These are phyloP conservation scores for Drosophila greeni DNA, from an alignment of 2,888 invertebrate species.

Conservation along the genomic window DNA sequence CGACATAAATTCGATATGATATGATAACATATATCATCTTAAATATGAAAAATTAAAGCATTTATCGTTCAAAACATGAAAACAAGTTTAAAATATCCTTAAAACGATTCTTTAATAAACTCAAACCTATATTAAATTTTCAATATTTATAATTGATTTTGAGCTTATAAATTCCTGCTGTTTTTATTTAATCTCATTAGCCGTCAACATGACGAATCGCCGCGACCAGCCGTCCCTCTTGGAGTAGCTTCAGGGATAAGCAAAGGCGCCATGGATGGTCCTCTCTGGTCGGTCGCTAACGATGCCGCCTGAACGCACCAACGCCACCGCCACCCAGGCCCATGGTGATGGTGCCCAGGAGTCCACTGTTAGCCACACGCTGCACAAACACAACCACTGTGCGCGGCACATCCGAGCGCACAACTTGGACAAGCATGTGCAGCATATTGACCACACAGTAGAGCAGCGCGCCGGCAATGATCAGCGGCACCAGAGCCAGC, in stretches of 20 bases:
- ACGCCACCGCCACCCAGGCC: conserved; percentile 7
- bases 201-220: not conserved
- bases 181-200: no score
- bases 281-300: not conserved
- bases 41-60: no score
- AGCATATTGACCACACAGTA: conserved; percentile 58
- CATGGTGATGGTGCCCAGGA: conserved; percentile 20
- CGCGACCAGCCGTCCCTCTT: not conserved
- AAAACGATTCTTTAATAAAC: not conserved
- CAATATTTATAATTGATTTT: no score
- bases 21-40: no score
- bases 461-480: conserved; percentile 51
- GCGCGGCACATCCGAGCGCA: conserved; percentile 58
- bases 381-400: conserved; percentile 55
- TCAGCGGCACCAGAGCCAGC: conserved; percentile 62
- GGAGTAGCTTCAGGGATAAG: not conserved
- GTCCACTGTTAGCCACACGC: conserved; percentile 24
- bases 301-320: not conserved
- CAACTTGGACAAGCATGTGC: conserved; percentile 49
- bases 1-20: no score
- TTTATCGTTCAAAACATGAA: no score
- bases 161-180: no score
- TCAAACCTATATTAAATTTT: not conserved
- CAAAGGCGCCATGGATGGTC: no score
- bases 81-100: not conserved